Evolutionary conservation across 2,797 vertebrate species (phyloP), one percentile per base, ranked within the genome.

Genomic region (Sebastes trivittatus): DNA sequence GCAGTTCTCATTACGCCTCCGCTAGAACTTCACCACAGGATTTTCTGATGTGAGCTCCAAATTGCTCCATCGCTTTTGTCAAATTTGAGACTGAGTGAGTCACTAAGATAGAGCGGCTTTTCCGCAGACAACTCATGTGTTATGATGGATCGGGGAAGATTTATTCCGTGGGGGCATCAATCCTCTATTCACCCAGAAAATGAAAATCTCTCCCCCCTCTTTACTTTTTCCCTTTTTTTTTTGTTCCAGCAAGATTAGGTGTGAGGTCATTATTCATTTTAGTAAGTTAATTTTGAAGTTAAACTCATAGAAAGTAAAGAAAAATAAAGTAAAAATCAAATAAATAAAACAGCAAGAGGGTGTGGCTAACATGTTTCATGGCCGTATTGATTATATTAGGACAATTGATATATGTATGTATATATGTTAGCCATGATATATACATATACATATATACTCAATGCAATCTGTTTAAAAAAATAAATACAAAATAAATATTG

Each of bases 371-470:
- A 72, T 93, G 87, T 92, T 89, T 88, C 73, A 91, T 93, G 93
- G 82, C 87, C 81, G 52, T 94, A 91, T 91, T 88, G 86, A 92
- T 87, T 89, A 83, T 88, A 93, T 93, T 94, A 82, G 89, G 84
- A 89, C 29, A 88, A 83, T 34, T 89, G 84, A 94, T 95, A 94
- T 93, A 95, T 94, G 93, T 91, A 95, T 95, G 94, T 86, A 95
- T 94, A 95, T 93, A 94, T 89, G 86, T 89, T 90, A 92, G 87
- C 88, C 85, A 71, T 58, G 55, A 91, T 93, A 94, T 94, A 95
- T 94, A 94, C 90, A 95, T 93, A 87, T 78, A 93, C 93, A 95
- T 94, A 94, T 94, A 96, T 95, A 82, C 87, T 91, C 70, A 92
- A 94, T 94, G 90, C 89, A 84, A 89, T 94, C 87, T 88, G 73